Conservation (phyloP, 92 coral and sea anemone species). For the Zoanthus sociatus region DNA sequence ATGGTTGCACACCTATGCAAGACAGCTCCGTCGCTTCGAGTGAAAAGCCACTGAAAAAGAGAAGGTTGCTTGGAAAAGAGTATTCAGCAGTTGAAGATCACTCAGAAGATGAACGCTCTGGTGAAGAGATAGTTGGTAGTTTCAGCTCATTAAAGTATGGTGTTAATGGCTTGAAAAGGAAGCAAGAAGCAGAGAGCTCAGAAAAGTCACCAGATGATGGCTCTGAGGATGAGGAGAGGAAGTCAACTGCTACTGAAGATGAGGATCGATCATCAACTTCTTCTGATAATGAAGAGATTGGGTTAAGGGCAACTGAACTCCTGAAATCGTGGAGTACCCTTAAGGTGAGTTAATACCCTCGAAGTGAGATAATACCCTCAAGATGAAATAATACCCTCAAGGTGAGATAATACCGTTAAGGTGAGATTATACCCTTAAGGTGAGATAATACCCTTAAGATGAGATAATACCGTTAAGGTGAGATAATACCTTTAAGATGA, state of each 20-base stretch:
- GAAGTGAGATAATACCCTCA: no score
- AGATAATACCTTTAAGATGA: no score
- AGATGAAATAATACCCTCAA: no score
- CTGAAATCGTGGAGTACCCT: slow-evolving; percentile 89
- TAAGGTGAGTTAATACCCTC: slow-evolving; percentile 62
- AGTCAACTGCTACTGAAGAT: slow-evolving; percentile 75
- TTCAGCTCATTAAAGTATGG: slow-evolving; percentile 48
- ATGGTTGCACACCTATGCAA: slow-evolving; percentile 58
- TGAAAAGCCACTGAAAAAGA: not conserved
- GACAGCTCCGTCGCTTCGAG: slow-evolving; percentile 44
- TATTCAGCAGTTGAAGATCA: slow-evolving; percentile 65
- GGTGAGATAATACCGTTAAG: no score
- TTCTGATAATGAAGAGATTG: slow-evolving; percentile 75
- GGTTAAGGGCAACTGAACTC: slow-evolving; percentile 75
- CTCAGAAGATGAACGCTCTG: slow-evolving; percentile 73
- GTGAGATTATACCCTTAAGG: no score
- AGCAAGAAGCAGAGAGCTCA: slow-evolving; percentile 53
- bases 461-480: no score
- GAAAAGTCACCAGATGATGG: slow-evolving; percentile 87
- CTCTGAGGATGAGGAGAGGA: slow-evolving; percentile 80
- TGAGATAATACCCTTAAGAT: no score
- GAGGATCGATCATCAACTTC: slow-evolving; percentile 64
- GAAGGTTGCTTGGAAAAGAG: slow-evolving; percentile 21
- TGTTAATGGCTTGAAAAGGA: slow-evolving; percentile 29
- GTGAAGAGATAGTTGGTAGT: slow-evolving; percentile 66